Percentiles rank a stretch among this genome's conserved stretches.
Conservation (phyloP, 2,797 vertebrate species). For the Etheostoma perlongum region DNA sequence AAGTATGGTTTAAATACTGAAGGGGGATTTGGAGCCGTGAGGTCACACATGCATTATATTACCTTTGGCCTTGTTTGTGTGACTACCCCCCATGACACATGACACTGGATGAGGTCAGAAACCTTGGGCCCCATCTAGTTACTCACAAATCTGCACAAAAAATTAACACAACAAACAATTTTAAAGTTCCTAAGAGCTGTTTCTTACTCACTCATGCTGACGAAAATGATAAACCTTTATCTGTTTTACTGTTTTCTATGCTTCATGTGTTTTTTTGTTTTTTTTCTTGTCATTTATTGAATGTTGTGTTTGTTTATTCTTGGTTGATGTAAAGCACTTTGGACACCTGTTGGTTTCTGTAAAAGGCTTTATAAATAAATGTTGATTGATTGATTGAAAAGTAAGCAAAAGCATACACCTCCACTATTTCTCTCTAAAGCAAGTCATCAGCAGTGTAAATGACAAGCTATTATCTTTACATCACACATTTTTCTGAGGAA, state of each 20-base stretch:
- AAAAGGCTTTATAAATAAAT: too few species aligned
- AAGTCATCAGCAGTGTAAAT: background rate
- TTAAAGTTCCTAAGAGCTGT: background rate
- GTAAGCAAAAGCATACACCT: background rate
- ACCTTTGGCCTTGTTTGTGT: conserved; percentile 64
- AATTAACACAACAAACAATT: background rate
- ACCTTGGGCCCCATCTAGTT: background rate
- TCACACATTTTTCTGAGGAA: background rate
- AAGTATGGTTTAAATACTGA: conserved; percentile 38
- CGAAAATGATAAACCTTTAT: background rate
- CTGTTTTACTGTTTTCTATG: too few species aligned
- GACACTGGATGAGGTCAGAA: conserved; percentile 14
- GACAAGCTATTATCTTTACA: background rate
- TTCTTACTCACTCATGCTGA: background rate
- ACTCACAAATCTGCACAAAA: conserved; percentile 8
- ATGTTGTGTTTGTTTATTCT: too few species aligned
- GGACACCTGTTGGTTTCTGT: too few species aligned
- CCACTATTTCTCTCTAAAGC: background rate
- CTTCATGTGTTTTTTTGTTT: too few species aligned
- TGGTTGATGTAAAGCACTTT: too few species aligned
- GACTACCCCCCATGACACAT: background rate
- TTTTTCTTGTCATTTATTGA: too few species aligned
- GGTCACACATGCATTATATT: conserved; percentile 46
- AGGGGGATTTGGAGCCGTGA: conserved; percentile 38
- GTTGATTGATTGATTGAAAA: background rate